Conservation (phyloP, 1,140 invertebrate species). For the Nasonia giraulti region DNA sequence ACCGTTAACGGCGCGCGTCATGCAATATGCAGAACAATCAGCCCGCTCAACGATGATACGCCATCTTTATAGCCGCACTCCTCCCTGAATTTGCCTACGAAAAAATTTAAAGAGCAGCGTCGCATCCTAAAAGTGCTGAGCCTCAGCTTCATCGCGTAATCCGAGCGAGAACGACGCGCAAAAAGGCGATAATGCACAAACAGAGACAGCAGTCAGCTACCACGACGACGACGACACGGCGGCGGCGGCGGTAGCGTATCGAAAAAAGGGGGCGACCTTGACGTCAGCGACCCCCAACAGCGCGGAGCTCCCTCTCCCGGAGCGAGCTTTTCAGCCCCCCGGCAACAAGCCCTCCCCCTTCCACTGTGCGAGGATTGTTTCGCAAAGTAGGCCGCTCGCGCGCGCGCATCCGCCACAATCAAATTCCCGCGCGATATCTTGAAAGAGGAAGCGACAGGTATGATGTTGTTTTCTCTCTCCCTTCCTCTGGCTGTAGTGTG, state of each 20-base stretch:
- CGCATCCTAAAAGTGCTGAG: background rate
- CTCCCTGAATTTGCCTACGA: background rate
- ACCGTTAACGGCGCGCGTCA: no score
- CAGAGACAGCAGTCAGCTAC: background rate
- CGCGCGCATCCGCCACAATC: slow-evolving; percentile 23
- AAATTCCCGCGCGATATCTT: slow-evolving; percentile 29
- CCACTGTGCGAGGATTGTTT: slow-evolving; percentile 51
- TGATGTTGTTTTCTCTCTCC: slow-evolving; percentile 22
- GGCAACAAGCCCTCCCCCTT: slow-evolving; percentile 44
- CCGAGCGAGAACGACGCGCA: background rate
- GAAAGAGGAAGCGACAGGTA: slow-evolving; percentile 45
- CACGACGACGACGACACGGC: no score
- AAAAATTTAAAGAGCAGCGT: no score
- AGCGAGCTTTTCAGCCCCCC: background rate
- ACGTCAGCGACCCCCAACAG: slow-evolving; percentile 42
- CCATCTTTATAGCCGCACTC: no score
- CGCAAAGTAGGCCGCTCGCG: slow-evolving; percentile 56
- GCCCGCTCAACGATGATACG: no score
- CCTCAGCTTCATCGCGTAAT: background rate
- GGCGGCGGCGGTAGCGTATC: background rate
- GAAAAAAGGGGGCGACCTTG: slow-evolving; percentile 52
- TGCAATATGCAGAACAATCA: background rate
- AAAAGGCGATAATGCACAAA: background rate
- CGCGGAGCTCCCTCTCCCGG: slow-evolving; percentile 3
- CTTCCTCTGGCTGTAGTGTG: background rate